phyloP scores from a whole-genome alignment of 2,797 vertebrate genomes.

The Gouania willdenowi region DNA sequence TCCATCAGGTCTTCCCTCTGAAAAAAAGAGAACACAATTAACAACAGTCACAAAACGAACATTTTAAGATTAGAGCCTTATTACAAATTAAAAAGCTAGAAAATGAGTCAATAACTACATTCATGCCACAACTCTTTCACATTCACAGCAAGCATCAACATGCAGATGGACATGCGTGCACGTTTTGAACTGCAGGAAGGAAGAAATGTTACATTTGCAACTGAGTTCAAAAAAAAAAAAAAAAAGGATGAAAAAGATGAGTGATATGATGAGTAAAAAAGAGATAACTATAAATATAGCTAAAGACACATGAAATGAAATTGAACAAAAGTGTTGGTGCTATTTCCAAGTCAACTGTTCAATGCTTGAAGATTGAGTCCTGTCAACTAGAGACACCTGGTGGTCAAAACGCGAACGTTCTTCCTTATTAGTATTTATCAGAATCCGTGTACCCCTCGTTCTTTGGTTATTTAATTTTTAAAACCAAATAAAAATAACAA shows the following conservation, averaged over 20 bases:
- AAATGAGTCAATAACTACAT: neutral
- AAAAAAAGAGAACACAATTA: slow-evolving; percentile 6
- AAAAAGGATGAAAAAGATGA: slow-evolving; percentile 6
- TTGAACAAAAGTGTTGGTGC: no score
- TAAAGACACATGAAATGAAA: no score
- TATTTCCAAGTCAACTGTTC: no score
- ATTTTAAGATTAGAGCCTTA: no score
- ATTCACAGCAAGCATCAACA: slow-evolving; percentile 48
- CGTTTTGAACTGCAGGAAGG: slow-evolving; percentile 20
- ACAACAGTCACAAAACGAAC: neutral
- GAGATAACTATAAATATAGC: slow-evolving; percentile 10
- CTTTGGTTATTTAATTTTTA: no score
- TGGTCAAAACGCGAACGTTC: slow-evolving; percentile 27
- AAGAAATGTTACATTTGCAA: slow-evolving; percentile 4
- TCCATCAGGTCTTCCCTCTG: slow-evolving; percentile 64
- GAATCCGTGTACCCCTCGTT: no score
- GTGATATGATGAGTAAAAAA: slow-evolving; percentile 9
- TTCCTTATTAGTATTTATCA: no score
- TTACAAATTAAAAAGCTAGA: no score
- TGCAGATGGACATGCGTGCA: slow-evolving; percentile 31
- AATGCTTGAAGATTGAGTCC: no score
- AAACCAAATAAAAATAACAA: no score
- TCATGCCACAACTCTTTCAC: slow-evolving; percentile 26
- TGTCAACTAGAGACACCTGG: slow-evolving; percentile 46
- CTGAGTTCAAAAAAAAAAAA: no score